Base-by-base conservation (phyloP, 1,140 invertebrate genomes). In the Gerris buenoi region DNA sequence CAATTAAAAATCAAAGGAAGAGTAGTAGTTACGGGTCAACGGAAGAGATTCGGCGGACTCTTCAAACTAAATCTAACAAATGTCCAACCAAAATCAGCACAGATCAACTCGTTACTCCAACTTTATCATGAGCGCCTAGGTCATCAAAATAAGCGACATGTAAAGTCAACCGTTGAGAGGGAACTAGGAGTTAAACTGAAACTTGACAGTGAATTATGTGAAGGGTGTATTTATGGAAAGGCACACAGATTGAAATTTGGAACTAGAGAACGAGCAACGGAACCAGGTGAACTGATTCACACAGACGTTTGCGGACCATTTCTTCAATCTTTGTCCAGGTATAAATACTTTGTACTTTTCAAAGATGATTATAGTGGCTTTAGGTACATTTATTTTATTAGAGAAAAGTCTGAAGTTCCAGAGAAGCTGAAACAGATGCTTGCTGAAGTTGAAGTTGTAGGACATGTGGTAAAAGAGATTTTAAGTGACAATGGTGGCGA, bases 221-320 rank as follows among this genome's bases (percentile, higher is more conserved):
- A 74, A 68, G 67, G 71, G 0, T 74, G 73, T 71, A 64, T 71
- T 60, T 74, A 67, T 68, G 71, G 74, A 1, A 75, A 76, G 66
- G 69, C 71, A 27, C 72, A 74, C 70, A 67, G 71, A 27, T 68
- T 74, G 60, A 71, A 74, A 59, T 76, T 75, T 71, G 71, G 71
- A 1, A 72, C 68, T 25, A 74, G 72, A 69, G 61, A 63, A 29
- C 71, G 62, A 61, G 66, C 73, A 18, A 68, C 66, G 0, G 65
- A 68, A 61, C 70, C 73, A 59, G 70, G 70, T 66, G 72, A 76
- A 29, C 60, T 76, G 3, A 68, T 76, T 56, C 72, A 71, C 22
- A 68, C 70, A 25, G 75, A 76, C 68, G 71, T 75, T 13, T 73
- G 71, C 27, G 74, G 71, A 64, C 72, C 74, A 33, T 73, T 76